A percentile compares a stretch with the other conserved stretches of the same genome.
These are phyloP conservation scores for Phengaris arion DNA, from an alignment of 2,888 invertebrate genomes.

Conservation along the genomic window DNA sequence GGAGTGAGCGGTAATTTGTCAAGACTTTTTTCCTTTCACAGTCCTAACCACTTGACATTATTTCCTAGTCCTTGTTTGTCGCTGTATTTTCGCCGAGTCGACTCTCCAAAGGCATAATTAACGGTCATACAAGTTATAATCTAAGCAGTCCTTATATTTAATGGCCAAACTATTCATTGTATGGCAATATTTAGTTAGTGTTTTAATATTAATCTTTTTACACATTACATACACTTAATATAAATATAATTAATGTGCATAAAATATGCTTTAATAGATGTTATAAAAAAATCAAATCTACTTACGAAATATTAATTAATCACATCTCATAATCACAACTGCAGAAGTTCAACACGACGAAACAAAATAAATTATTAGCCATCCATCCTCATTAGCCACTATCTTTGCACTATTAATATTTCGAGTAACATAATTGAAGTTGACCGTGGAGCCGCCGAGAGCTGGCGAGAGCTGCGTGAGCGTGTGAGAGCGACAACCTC, in stretches of 20 bases:
- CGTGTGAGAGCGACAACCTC: constrained; percentile 47
- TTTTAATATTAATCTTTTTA: not conserved
- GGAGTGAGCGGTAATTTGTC: constrained; percentile 20
- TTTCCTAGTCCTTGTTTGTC: constrained; percentile 27
- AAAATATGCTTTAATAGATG: not conserved
- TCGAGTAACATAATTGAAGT: constrained; percentile 63
- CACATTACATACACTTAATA: not conserved
- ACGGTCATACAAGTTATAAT: constrained; percentile 1
- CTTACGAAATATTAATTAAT: constrained; percentile 56
- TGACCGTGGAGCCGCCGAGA: constrained; percentile 47
- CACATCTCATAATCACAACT: constrained; percentile 66
- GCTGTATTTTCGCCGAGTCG: constrained; percentile 23
- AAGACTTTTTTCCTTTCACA: constrained; percentile 21
- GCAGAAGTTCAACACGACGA: constrained; percentile 52
- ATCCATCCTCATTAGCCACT: constrained; percentile 58
- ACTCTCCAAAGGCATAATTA: constrained; percentile 26
- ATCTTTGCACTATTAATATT: constrained; percentile 48
- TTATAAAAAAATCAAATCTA: constrained; percentile 37
- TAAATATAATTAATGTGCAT: not conserved
- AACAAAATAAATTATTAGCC: constrained; percentile 43
- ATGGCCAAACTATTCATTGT: not conserved
- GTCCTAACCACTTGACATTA: constrained; percentile 25
- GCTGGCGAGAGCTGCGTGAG: constrained; percentile 40
- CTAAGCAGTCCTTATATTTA: not conserved
- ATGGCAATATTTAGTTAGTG: not conserved